Evolutionary conservation across 2,888 invertebrate genomes (phyloP).

Genomic region (Latheticus oryzae): DNA sequence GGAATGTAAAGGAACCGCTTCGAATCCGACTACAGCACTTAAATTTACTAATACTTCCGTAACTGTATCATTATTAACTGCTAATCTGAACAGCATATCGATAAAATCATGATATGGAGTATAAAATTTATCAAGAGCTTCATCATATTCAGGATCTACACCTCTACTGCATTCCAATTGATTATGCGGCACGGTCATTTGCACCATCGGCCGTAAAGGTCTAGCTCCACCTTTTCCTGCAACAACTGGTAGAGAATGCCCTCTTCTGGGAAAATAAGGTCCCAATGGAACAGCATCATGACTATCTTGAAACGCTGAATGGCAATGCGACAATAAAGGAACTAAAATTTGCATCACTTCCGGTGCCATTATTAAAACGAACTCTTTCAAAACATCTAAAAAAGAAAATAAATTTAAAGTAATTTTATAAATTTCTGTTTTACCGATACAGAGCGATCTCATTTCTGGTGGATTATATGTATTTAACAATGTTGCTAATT

Average conservation of each 20-base stretch:
- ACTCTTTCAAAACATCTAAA: constrained; percentile 80
- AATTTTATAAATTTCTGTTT: too few relatives aligned
- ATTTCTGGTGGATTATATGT: constrained; percentile 90
- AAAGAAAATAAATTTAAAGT: too few relatives aligned
- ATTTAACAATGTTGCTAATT: constrained; percentile 87
- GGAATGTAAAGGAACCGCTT: constrained; percentile 89
- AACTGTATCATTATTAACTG: constrained; percentile 88
- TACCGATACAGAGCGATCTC: constrained; percentile 82
- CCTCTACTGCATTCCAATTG: constrained; percentile 79
- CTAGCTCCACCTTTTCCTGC: constrained; percentile 73
- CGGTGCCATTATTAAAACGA: constrained; percentile 81
- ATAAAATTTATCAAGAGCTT: constrained; percentile 81
- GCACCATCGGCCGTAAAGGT: constrained; percentile 84
- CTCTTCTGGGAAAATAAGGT: constrained; percentile 81
- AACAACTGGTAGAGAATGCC: constrained; percentile 70
- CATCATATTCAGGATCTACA: constrained; percentile 81
- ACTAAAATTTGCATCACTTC: constrained; percentile 86
- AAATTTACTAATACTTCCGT: constrained; percentile 87
- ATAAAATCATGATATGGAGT: constrained; percentile 91
- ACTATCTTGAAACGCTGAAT: constrained; percentile 81
- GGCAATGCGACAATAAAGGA: constrained; percentile 87
- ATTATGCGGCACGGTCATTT: constrained; percentile 84
- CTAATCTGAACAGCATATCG: constrained; percentile 87
- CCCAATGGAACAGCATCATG: constrained; percentile 78
- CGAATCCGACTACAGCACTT: constrained; percentile 90